Conservation (phyloP, 2,888 invertebrate species). For the Pyrgus malvae region DNA sequence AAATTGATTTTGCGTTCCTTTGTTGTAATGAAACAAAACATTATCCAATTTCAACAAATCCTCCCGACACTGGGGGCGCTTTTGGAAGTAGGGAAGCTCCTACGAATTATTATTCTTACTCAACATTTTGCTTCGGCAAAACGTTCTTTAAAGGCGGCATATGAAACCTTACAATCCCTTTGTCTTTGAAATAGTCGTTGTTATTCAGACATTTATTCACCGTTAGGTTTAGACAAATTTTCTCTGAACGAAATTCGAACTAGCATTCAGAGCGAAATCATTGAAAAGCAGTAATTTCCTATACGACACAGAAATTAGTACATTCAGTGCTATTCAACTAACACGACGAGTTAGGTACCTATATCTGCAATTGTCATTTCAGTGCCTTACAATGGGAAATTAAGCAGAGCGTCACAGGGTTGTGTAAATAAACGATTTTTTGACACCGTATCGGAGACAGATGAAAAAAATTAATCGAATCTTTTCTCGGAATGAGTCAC, state of each 20-base stretch:
- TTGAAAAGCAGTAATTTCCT: not conserved
- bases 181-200: constrained; percentile 9
- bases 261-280: not conserved
- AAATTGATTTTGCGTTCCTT: constrained; percentile 40
- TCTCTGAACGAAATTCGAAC: not conserved
- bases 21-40: constrained; percentile 52
- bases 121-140: constrained; percentile 20
- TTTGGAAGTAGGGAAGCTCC: constrained; percentile 42
- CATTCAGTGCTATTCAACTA: too few relatives aligned
- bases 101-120: constrained; percentile 29
- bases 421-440: constrained; percentile 2
- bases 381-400: too few relatives aligned
- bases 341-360: too few relatives aligned
- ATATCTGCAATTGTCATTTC: not conserved
- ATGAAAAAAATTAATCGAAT: constrained; percentile 36
- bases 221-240: constrained; percentile 3
- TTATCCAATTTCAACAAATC: constrained; percentile 59
- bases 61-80: constrained; percentile 41
- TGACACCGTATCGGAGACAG: not conserved
- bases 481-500: constrained; percentile 41
- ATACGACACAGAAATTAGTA: constrained; percentile 8
- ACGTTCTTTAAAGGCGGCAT: constrained; percentile 4
- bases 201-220: constrained; percentile 11
- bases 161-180: constrained; percentile 10
- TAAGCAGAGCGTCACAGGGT: not conserved